phyloP scores from a whole-genome alignment of 1,140 invertebrate species.

The Scaptomyza hsui region DNA sequence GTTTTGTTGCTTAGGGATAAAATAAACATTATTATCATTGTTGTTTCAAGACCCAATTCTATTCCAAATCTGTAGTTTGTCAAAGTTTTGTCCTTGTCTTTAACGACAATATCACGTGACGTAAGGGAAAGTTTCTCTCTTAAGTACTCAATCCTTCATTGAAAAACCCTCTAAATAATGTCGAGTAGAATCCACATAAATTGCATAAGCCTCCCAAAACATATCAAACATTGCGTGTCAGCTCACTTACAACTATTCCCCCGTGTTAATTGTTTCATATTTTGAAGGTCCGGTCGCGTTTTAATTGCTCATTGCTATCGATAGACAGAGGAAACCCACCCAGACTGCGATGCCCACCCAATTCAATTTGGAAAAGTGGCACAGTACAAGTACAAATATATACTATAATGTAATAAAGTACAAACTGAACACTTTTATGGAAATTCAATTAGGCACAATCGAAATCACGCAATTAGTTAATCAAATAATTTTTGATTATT shows the following conservation, averaged over 20 bases:
- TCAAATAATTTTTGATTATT: constrained; percentile 79
- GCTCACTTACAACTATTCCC: constrained; percentile 43
- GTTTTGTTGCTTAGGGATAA: background rate
- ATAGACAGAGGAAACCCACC: constrained; percentile 8
- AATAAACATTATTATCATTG: too few relatives aligned
- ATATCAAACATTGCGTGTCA: constrained; percentile 61
- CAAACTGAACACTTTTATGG: constrained; percentile 48
- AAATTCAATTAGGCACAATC: constrained; percentile 81
- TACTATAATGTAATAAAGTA: constrained; percentile 49
- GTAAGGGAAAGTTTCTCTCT: background rate
- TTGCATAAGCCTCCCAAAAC: constrained; percentile 54
- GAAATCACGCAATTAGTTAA: constrained; percentile 83
- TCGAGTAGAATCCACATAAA: constrained; percentile 11
- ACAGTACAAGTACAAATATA: constrained; percentile 35
- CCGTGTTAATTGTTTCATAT: constrained; percentile 80
- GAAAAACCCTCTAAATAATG: constrained; percentile 5
- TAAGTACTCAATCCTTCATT: constrained; percentile 1
- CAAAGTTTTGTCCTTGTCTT: constrained; percentile 21
- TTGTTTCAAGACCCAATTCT: constrained; percentile 5
- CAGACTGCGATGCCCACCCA: constrained; percentile 1
- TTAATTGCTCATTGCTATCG: constrained; percentile 62
- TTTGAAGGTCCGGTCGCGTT: constrained; percentile 66
- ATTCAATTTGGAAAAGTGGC: constrained; percentile 79
- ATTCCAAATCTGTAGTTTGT: constrained; percentile 47
- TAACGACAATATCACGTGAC: constrained; percentile 70